Conservation (phyloP, 2,888 invertebrate species). For the Chymomyza procnemis region DNA sequence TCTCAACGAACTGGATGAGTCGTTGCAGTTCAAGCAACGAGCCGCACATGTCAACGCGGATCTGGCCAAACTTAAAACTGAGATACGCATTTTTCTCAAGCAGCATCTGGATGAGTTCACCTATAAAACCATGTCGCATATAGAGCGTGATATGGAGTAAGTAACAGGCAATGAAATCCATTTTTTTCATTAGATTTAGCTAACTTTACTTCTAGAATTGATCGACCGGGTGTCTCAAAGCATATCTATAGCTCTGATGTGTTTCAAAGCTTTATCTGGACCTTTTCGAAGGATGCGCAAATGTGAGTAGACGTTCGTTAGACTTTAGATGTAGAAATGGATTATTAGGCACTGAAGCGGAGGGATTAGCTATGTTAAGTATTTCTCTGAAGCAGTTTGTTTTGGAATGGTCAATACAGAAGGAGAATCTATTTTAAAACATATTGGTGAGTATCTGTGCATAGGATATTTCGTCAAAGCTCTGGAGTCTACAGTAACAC, state of each 20-base stretch:
- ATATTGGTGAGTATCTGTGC: too few relatives aligned
- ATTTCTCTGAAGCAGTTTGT: too few relatives aligned
- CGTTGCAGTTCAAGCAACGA: constrained; percentile 55
- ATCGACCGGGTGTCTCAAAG: constrained; percentile 74
- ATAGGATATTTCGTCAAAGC: too few relatives aligned
- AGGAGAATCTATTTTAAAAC: too few relatives aligned
- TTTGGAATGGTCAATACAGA: too few relatives aligned
- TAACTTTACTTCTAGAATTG: constrained; percentile 56
- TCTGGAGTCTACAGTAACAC: too few relatives aligned
- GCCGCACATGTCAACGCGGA: constrained; percentile 65
- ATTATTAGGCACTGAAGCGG: too few relatives aligned
- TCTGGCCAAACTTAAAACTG: constrained; percentile 72
- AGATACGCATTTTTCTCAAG: constrained; percentile 73
- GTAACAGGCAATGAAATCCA: constrained; percentile 22
- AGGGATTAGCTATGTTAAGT: too few relatives aligned
- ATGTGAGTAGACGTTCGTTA: constrained; percentile 50
- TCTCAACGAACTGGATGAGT: constrained; percentile 76
- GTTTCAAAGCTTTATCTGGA: constrained; percentile 77
- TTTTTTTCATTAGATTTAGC: background rate
- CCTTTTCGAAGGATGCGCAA: constrained; percentile 75
- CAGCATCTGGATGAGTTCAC: constrained; percentile 77
- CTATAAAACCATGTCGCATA: constrained; percentile 77
- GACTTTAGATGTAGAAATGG: too few relatives aligned
- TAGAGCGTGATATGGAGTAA: constrained; percentile 78
- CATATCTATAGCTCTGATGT: constrained; percentile 76